phyloP scores from a whole-genome alignment of 1,140 invertebrate species.

The Anastatus disparis region DNA sequence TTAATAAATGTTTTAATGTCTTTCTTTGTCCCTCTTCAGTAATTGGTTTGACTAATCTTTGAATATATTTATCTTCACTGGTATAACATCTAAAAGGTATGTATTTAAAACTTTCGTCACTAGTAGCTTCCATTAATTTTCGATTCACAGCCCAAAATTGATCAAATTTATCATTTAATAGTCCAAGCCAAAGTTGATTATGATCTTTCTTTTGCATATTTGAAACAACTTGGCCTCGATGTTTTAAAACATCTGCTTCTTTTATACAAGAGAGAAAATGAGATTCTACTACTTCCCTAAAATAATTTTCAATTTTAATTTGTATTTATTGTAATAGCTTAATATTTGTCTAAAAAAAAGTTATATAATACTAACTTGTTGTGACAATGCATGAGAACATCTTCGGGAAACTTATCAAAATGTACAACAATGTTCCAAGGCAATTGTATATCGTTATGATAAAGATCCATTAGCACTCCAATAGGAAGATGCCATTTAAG shows the following conservation, averaged over 20 bases:
- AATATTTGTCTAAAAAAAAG: too few relatives aligned
- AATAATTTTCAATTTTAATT: too few relatives aligned
- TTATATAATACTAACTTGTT: slow-evolving; percentile 74
- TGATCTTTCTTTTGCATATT: slow-evolving; percentile 98
- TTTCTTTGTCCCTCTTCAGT: slow-evolving; percentile 79
- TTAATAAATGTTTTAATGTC: slow-evolving; percentile 77
- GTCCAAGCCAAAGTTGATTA: slow-evolving; percentile 93
- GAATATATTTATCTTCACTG: slow-evolving; percentile 79
- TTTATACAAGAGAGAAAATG: slow-evolving; percentile 96
- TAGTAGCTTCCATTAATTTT: slow-evolving; percentile 88
- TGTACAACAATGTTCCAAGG: slow-evolving; percentile 97
- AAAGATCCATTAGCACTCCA: slow-evolving; percentile 92
- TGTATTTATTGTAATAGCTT: slow-evolving; percentile 34
- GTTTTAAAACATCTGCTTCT: slow-evolving; percentile 97
- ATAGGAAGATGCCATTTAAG: slow-evolving; percentile 98
- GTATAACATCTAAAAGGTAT: slow-evolving; percentile 92
- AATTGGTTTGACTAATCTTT: slow-evolving; percentile 81
- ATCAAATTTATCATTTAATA: slow-evolving; percentile 98
- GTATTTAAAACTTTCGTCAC: slow-evolving; percentile 86
- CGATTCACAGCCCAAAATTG: slow-evolving; percentile 98
- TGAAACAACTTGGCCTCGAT: slow-evolving; percentile 89
- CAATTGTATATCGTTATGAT: slow-evolving; percentile 77
- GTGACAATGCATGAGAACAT: slow-evolving; percentile 79
- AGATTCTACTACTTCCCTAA: slow-evolving; percentile 90
- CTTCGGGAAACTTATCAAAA: slow-evolving; percentile 91